A percentile compares a stretch with the other conserved stretches of the same genome.
Conservation (phyloP, 2,113 vertebrate genomes). For the Hucho hucho region DNA sequence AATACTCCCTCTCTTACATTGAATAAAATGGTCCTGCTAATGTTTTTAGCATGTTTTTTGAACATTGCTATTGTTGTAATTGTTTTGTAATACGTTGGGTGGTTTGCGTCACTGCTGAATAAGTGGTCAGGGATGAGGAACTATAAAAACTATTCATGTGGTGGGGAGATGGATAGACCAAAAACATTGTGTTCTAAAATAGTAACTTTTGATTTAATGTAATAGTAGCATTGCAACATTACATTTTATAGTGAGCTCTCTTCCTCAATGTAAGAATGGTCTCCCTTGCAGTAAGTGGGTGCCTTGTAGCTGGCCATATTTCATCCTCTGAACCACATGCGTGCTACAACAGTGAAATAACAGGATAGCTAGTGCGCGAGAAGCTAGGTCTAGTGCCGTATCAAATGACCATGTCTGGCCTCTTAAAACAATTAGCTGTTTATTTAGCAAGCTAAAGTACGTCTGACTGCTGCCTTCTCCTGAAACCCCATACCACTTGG, state of each 20-base stretch:
- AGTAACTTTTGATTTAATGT: slow-evolving; percentile 29
- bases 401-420: slow-evolving; percentile 66
- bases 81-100: too few species aligned
- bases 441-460: slow-evolving; percentile 62
- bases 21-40: not conserved
- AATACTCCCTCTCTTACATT: not conserved
- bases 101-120: not conserved
- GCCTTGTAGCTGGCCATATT: slow-evolving; percentile 54
- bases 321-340: slow-evolving; percentile 53
- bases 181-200: slow-evolving; percentile 28
- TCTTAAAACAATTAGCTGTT: slow-evolving; percentile 71
- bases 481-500: slow-evolving; percentile 35
- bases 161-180: too few species aligned
- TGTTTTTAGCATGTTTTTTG: too few species aligned
- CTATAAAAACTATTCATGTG: not conserved
- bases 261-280: not conserved
- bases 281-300: slow-evolving; percentile 36
- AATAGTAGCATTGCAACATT: slow-evolving; percentile 22
- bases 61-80: too few species aligned
- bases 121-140: not conserved
- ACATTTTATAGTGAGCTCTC: slow-evolving; percentile 37
- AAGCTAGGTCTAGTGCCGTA: slow-evolving; percentile 51
- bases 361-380: slow-evolving; percentile 56
- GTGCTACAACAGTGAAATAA: slow-evolving; percentile 62
- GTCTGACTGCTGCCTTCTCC: slow-evolving; percentile 48